Base-by-base conservation (phyloP, 1,140 invertebrate genomes). In the Nomia melanderi region DNA sequence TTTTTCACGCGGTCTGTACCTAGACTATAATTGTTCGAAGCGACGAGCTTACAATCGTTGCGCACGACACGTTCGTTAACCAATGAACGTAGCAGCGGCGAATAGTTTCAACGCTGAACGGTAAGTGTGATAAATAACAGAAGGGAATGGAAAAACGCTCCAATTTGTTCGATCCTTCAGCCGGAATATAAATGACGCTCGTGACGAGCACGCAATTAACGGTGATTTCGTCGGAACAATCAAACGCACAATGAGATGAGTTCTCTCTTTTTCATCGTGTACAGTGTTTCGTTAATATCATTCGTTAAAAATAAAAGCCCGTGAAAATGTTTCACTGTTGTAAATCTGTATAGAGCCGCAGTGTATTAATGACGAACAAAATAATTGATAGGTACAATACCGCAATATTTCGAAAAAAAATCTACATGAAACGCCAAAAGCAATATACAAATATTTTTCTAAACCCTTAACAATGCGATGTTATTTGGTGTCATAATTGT, bases 151-250 rank as follows among this genome's bases (percentile, higher is more conserved):
- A 65, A 78, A 53, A 73, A 69, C 20, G 59, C 44, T 62, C 23
- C 33, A 33, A 69, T 60, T 41, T 31, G 20, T 5, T 1, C 27
- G 23, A 29, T 29, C 50, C 66, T 59, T 57, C 25, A 33, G 20
- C 7, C 20, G 29, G 60, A 63, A 64, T 56, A 62, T 62, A 62
- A 71, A 56, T 79, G 57, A 69, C 73, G 53, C 20, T 39, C 41
- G 25, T 56, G 65, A 76, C 73, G 79, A 64, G n/a, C 62, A 47
- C 53, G 66, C 66, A 33, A 63, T 72, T 63, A 77, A 29, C 31
- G 47, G 53, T 50, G 11, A 62, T 56, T 59, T 67, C 29, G 12
- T 27, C 53, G 72, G 53, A 27, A 72, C 54, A 72, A 41, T 53
- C 27, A 36, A 44, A 77, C 67, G 59, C 17, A 9, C 11, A 57